Evolutionary conservation across 2,113 vertebrate species (phyloP), one percentile per base, ranked within the genome.

Genomic region (Tachycineta bicolor): DNA sequence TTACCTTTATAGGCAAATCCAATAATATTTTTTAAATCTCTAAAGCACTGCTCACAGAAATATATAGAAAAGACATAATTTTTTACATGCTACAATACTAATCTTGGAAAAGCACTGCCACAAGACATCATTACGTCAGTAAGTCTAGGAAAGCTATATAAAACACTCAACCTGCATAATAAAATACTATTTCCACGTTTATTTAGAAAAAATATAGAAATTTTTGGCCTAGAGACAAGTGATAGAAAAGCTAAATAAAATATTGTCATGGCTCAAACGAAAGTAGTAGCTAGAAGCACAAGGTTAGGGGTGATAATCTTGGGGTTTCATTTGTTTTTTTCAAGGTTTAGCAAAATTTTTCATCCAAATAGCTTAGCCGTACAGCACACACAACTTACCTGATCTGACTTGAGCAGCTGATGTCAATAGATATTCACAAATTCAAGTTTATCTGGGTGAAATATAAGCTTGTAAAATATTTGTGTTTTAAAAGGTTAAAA

Each of bases 21-120:
- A 96, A 70, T 85, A 90, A 69, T 17, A 59, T 52, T 80, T 97
- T 92, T 81, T 56, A 90, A 86, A 73, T 77, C 55, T 92, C 71
- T 86, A 88, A 93, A 93, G 43, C 56, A 70, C 25, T 92, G 67
- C 60, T 93, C 64, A 88, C 7, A 50, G 75, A 83, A 94, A 86
- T 70, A 89, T 52, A 69, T 84, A 80, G 49, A 62, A 80, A 90
- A 15, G 10, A 77, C 46, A 55, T 58, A 25, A 24, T 67, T 80
- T 95, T 92, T 86, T 80, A 80, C 22, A 14, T 56, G 18, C 14
- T 59, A 68, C 64, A 83, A 55, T 78, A 91, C 29, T 77, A 74
- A 93, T 85, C 68, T 60, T 34, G 15, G 39, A 63, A 81, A 95
- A 39, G 7, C 47, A 83, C 68, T 91, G 83, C 87, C 75, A 81